Conservation (phyloP, 2,797 vertebrate genomes). For the Pseudochirops corinnae region DNA sequence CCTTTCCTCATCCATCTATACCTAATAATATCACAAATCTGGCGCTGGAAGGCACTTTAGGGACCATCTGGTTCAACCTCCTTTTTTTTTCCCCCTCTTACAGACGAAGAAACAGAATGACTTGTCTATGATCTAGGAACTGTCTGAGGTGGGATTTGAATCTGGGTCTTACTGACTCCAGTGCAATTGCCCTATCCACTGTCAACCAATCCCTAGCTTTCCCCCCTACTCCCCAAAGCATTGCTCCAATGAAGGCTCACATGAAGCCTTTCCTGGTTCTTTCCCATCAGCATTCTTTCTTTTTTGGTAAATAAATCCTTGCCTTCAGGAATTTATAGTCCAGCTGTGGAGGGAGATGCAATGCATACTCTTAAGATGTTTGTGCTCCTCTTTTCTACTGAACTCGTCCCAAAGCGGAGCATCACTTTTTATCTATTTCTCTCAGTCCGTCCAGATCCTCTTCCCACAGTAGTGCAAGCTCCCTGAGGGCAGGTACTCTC, state of each 20-base stretch:
- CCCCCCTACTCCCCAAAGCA: background rate
- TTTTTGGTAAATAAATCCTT: background rate
- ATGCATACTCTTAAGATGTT: background rate
- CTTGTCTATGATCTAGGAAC: background rate
- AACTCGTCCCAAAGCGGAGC: background rate
- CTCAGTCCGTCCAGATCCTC: background rate
- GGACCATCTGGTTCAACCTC: too few relatives aligned
- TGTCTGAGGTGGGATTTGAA: background rate
- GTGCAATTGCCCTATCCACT: background rate
- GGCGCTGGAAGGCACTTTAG: background rate
- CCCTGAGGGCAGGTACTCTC: background rate
- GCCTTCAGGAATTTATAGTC: background rate
- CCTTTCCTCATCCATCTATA: too few relatives aligned
- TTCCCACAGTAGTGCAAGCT: background rate
- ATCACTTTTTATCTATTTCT: background rate
- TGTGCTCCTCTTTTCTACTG: background rate
- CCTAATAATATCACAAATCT: background rate
- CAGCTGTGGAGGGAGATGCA: background rate
- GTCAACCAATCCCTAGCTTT: background rate
- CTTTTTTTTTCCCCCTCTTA: too few relatives aligned
- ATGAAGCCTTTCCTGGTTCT: background rate
- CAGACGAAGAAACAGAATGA: background rate
- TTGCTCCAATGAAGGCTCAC: background rate
- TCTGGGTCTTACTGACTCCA: background rate
- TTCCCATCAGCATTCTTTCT: background rate